These are phyloP conservation scores for Drosophila merina DNA, from an alignment of 2,888 invertebrate species.

Conservation along the genomic window DNA sequence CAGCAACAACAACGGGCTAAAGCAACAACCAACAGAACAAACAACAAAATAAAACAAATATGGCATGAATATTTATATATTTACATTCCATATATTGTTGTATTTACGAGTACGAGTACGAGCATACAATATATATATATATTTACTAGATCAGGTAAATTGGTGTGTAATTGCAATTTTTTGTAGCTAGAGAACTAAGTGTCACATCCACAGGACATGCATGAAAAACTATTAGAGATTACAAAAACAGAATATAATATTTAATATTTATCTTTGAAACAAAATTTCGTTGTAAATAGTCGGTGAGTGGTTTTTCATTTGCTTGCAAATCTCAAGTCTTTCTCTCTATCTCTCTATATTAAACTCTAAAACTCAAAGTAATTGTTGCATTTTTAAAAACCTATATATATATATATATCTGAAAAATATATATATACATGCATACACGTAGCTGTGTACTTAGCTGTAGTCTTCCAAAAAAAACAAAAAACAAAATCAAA, in stretches of 20 bases:
- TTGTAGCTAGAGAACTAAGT: conserved; percentile 52
- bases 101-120: conserved; percentile 1
- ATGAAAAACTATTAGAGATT: conserved; percentile 36
- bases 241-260: background rate
- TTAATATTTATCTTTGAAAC: background rate
- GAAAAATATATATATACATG: conserved; percentile 19
- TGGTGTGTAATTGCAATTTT: conserved; percentile 60
- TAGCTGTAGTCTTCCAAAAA: conserved; percentile 69
- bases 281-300: conserved; percentile 27
- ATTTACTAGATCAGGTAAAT: conserved; percentile 46
- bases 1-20: conserved; percentile 36
- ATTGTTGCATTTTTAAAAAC: conserved; percentile 50
- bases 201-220: conserved; percentile 37
- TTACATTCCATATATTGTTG: conserved; percentile 14
- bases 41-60: conserved; percentile 22
- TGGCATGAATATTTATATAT: conserved; percentile 9
- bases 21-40: conserved; percentile 16
- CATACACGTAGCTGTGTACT: conserved; percentile 44
- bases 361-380: conserved; percentile 40
- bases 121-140: conserved; percentile 15
- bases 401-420: conserved; percentile 19
- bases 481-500: conserved; percentile 13
- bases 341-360: conserved; percentile 22
- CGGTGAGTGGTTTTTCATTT: conserved; percentile 16
- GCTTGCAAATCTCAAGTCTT: conserved; percentile 11